Conservation (phyloP, 1,140 invertebrate genomes). For the Latrodectus geometricus region DNA sequence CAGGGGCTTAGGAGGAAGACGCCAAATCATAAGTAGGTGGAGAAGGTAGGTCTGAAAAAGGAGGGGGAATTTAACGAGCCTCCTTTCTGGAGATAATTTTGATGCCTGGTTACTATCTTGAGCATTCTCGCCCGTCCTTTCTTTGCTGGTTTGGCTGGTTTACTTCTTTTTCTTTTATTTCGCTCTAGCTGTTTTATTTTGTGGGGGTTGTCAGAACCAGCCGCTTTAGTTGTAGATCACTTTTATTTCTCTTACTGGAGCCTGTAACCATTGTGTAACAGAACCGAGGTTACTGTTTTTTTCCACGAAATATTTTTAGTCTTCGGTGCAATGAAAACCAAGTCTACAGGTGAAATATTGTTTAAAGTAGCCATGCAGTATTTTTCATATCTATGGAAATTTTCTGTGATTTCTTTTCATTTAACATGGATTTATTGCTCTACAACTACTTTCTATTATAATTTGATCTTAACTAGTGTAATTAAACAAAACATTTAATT, state of each 20-base stretch:
- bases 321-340: not conserved
- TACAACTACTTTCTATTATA: too few relatives aligned
- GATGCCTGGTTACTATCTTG: conserved; percentile 5
- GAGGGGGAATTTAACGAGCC: not conserved
- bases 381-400: too few relatives aligned
- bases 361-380: too few relatives aligned
- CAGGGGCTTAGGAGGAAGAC: conserved; percentile 17
- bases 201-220: conserved; percentile 19
- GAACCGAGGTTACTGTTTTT: not conserved
- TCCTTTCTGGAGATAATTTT: not conserved
- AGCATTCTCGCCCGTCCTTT: not conserved
- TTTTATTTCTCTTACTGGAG: not conserved
- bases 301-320: not conserved
- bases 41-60: conserved; percentile 10
- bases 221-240: conserved; percentile 1
- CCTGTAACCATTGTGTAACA: not conserved
- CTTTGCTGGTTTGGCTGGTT: conserved; percentile 23
- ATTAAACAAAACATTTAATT: too few relatives aligned
- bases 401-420: too few relatives aligned
- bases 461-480: too few relatives aligned
- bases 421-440: too few relatives aligned
- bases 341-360: not conserved
- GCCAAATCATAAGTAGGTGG: conserved; percentile 18
- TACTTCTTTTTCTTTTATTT: not conserved
- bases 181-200: not conserved